Percentiles rank a stretch among this genome's conserved stretches.
phyloP scores from a whole-genome alignment of 2,888 invertebrate genomes.

The Sceliomorpha sp. region DNA sequence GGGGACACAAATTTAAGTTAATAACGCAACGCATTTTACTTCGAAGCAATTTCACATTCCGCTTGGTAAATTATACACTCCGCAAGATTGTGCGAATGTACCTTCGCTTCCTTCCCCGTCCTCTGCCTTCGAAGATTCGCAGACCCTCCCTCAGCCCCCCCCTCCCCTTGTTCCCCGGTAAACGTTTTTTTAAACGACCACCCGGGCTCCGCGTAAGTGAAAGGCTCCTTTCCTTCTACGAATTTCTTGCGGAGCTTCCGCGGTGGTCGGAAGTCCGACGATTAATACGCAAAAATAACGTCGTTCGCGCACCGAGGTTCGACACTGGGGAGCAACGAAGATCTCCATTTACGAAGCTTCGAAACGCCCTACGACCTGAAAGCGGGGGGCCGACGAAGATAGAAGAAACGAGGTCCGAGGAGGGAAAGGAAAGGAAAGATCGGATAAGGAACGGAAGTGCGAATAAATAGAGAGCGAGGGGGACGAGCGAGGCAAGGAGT shows the following conservation, averaged over 20 bases:
- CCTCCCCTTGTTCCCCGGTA: no score
- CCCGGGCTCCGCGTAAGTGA: no score
- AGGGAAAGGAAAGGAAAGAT: conserved; percentile 21
- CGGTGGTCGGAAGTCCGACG: no score
- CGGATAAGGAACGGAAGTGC: conserved; percentile 30
- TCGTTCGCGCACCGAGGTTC: no score
- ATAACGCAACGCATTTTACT: conserved; percentile 59
- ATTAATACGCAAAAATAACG: no score
- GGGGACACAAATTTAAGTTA: conserved; percentile 51
- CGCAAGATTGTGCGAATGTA: conserved; percentile 63
- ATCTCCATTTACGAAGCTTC: no score
- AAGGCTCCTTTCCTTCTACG: no score
- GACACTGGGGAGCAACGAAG: no score
- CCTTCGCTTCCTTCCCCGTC: conserved; percentile 3
- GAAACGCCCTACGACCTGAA: conserved; percentile 20
- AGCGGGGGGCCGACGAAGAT: conserved; percentile 33
- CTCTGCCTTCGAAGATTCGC: neutral
- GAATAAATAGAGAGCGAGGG: conserved; percentile 31
- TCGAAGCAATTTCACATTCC: conserved; percentile 65
- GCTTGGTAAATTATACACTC: conserved; percentile 63
- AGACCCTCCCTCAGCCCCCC: neutral
- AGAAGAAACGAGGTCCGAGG: conserved; percentile 21
- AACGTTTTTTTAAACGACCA: no score
- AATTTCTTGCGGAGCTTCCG: no score
- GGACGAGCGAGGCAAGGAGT: conserved; percentile 36